A percentile compares a stretch with the other conserved stretches of the same genome.
These are phyloP conservation scores for Sclerodermus sp. DNA, from an alignment of 2,888 invertebrate genomes.

Conservation along the genomic window DNA sequence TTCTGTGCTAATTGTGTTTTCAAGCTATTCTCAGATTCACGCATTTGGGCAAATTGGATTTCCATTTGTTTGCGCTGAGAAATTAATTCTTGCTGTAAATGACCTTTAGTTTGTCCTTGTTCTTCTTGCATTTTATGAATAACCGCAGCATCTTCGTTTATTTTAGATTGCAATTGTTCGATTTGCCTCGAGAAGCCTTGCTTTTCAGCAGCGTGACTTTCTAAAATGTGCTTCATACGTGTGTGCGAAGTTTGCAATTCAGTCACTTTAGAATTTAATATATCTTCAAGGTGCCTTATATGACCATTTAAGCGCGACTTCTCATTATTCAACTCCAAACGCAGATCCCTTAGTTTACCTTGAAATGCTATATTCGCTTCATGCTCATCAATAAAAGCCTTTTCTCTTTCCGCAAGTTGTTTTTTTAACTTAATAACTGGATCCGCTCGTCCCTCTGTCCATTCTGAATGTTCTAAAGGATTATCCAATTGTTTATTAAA, in stretches of 20 bases:
- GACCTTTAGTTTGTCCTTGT: conserved; percentile 57
- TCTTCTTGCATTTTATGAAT: conserved; percentile 62
- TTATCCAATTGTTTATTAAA: conserved; percentile 84
- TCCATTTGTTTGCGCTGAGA: conserved; percentile 69
- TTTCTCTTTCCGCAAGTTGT: conserved; percentile 85
- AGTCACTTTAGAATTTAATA: conserved; percentile 60
- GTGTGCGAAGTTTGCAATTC: conserved; percentile 68
- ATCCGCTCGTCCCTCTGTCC: conserved; percentile 85
- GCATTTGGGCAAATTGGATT: conserved; percentile 65
- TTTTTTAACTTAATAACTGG: conserved; percentile 84
- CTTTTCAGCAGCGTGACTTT: conserved; percentile 64
- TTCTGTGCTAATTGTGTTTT: conserved; percentile 56
- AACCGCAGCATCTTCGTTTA: conserved; percentile 62
- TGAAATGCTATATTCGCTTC: conserved; percentile 76
- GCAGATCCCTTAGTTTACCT: conserved; percentile 77
- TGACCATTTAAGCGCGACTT: conserved; percentile 62
- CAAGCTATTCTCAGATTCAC: conserved; percentile 59
- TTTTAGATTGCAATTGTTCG: conserved; percentile 66
- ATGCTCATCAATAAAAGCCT: conserved; percentile 72
- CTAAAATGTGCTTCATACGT: conserved; percentile 65
- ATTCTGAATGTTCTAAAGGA: conserved; percentile 74
- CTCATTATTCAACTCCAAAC: conserved; percentile 70
- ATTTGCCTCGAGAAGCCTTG: conserved; percentile 66
- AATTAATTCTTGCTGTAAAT: conserved; percentile 61
- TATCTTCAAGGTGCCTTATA: conserved; percentile 64